These are phyloP conservation scores for Panthera uncia DNA, from an alignment of 2,113 vertebrate species.

Conservation along the genomic window DNA sequence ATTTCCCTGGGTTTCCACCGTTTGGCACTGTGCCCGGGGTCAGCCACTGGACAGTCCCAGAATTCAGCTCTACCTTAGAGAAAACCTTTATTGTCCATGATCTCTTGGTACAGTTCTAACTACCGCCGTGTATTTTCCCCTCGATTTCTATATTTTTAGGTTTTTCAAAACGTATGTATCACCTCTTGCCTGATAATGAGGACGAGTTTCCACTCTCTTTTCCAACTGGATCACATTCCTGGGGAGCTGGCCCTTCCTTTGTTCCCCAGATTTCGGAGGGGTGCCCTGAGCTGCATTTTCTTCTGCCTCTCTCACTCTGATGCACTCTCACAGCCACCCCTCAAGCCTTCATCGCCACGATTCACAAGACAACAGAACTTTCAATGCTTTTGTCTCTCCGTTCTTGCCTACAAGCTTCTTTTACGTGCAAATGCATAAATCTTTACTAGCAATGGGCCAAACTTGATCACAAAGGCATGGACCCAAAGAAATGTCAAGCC, in stretches of 20 bases:
- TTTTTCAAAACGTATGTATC: slow-evolving; percentile 1
- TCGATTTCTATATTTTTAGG: neutral
- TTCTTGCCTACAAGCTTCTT: slow-evolving; percentile 7
- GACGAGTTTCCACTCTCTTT: neutral
- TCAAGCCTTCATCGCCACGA: neutral
- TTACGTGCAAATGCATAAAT: neutral
- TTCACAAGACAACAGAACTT: slow-evolving; percentile 1
- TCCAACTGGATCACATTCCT: neutral
- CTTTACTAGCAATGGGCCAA: slow-evolving; percentile 18
- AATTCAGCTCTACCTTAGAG: slow-evolving; percentile 55
- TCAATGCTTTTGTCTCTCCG: neutral
- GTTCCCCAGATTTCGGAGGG: neutral
- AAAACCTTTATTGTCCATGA: slow-evolving; percentile 41
- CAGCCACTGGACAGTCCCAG: slow-evolving; percentile 35
- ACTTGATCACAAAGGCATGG: neutral
- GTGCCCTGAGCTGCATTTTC: neutral
- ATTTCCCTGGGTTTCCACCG: slow-evolving; percentile 44
- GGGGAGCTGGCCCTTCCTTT: neutral
- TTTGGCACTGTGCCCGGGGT: slow-evolving; percentile 34
- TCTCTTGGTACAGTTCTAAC: slow-evolving; percentile 45
- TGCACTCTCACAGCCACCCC: neutral
- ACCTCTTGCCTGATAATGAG: neutral
- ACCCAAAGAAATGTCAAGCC: slow-evolving; percentile 6
- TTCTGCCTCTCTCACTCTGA: neutral
- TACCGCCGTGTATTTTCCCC: neutral